A percentile compares a stretch with the other conserved stretches of the same genome.
Evolutionary conservation across 2,888 invertebrate genomes (phyloP).

Genomic region (Drosophila pseudotakahashii): DNA sequence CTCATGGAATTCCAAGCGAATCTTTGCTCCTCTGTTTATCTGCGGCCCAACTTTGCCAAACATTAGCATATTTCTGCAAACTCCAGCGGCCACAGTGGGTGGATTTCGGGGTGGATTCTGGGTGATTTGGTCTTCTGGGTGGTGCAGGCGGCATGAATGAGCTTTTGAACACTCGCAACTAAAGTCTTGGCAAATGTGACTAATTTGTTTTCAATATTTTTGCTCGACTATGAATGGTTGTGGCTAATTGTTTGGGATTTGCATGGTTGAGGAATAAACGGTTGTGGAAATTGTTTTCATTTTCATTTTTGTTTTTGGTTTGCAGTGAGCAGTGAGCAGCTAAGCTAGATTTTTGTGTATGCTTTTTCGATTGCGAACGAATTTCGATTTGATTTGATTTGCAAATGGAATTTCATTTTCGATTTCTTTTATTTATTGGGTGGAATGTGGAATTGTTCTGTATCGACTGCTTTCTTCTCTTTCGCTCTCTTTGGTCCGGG

Average conservation of each 20-base stretch:
- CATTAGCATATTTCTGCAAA: conserved; percentile 53
- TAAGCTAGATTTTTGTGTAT: conserved; percentile 37
- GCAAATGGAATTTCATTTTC: conserved; percentile 47
- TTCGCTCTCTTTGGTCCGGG: conserved; percentile 71
- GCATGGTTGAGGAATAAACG: conserved; percentile 20
- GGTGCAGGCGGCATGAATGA: conserved; percentile 13
- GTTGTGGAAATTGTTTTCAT: conserved; percentile 29
- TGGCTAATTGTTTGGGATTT: conserved; percentile 57
- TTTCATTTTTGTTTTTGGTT: conserved; percentile 12
- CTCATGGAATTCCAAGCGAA: conserved; percentile 17
- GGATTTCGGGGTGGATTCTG: conserved; percentile 2
- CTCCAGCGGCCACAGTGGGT: conserved; percentile 32
- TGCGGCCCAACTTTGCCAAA: conserved; percentile 30
- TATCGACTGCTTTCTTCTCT: conserved; percentile 63
- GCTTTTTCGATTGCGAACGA: conserved; percentile 62
- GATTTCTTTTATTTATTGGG: conserved; percentile 13
- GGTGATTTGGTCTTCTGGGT: too few relatives aligned
- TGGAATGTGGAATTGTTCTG: conserved; percentile 49
- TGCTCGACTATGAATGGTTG: conserved; percentile 57
- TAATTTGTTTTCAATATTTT: conserved; percentile 39
- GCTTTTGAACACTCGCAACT: conserved; percentile 17
- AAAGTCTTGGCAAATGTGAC: conserved; percentile 40
- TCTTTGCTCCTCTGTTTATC: conserved; percentile 14
- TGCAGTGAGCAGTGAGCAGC: conserved; percentile 25
- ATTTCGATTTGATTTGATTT: conserved; percentile 48